Base-by-base conservation (phyloP, 2,888 invertebrate species). In the Eremobia ochroleuca region DNA sequence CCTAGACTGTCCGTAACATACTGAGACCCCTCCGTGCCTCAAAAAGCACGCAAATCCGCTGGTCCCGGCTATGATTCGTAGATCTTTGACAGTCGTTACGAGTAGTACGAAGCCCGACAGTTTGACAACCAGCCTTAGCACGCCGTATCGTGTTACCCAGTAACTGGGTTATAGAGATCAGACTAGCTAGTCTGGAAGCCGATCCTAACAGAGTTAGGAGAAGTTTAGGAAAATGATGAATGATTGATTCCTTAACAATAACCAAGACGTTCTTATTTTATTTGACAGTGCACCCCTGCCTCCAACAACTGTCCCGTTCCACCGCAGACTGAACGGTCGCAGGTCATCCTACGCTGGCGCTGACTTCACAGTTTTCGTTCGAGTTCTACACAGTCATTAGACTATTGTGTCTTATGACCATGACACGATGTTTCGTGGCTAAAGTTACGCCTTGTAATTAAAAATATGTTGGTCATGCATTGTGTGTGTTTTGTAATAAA, bases 401-500 rank as follows among this genome's bases (percentile, higher is more conserved):
- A 83, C 76, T 46, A 87, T 89, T 86, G 83, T 88, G 72, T 65
- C 76, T 69, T 75, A 66, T 59, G 65, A 49, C 67, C 79, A 52
- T 88, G 87, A 83, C 74, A 58, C 28, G 21, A 65, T 64, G 73
- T 71, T 81, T 70, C 52, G 55, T n/a, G 37, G 37, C 52, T 28
- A 15, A 69, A 66, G 46, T 59, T 37, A 34, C 31, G 55, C 49
- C 40, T 62, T 64, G 75, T 77, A 81, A 77, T 82, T 82, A 77
- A 83, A 85, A 72, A 72, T 31, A n/a, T 34, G 80, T 46, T 31
- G 0, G 80, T 83, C 80, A 83, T 69, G 65, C 0, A 69, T 66
- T 69, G 59, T 81, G 79, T 68, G 58, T 73, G 52, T 37, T 34
- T 74, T 46, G 58, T 40, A 18, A n/a, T 3, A 21, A n/a, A 6